Evolutionary conservation across 2,888 invertebrate species (phyloP), one percentile per base, ranked within the genome.

Genomic region (Mesorhabditis sp.): DNA sequence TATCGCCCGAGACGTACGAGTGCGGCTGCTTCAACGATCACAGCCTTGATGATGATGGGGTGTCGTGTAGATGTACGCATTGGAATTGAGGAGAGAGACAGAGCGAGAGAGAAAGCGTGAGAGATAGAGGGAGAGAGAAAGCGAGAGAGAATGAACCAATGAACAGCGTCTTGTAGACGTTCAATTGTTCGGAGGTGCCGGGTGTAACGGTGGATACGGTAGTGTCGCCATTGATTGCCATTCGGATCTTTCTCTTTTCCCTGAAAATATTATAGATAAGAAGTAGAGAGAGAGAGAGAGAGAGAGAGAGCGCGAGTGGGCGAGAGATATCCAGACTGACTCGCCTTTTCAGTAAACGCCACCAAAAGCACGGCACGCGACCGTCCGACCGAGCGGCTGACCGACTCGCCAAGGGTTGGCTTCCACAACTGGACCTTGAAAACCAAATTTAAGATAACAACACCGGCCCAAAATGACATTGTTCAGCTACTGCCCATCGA

Each of bases 21-120:
- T 79, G 79, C 45, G 76, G 74, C 6, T 79, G 79, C 67, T 79
- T 76, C 76, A 75, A 75, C 41, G 79, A 74, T 61, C 76, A 78
- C 62, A 43, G 64, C 7, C 70, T 79, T 4, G 72, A 70, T 41
- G 71, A 72, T 41, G 78, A 79, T 67, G 76, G 76, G 43, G 41
- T 78, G 7, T 72, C 74, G 5, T 79, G 79, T 69, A 72, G 68
- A 70, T 45, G 76, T 74, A 41, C 28, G 68, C 41, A 43, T 28
- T 28, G 28, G 28, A 28, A 2, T 28, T 28, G 28, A 28, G 28
- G 28, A 28, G 28, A 28, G 28, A 28, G 28, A 28, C 1, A 28
- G 28, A 28, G 28, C 28, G 28, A 28, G 28, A 28, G 28, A 28
- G 28, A n/a, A n/a, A n/a, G n/a, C n/a, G n/a, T n/a, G 28, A 28